Evolutionary conservation across 2,888 invertebrate genomes (phyloP).

Genomic region (Phlogophora meticulosa): DNA sequence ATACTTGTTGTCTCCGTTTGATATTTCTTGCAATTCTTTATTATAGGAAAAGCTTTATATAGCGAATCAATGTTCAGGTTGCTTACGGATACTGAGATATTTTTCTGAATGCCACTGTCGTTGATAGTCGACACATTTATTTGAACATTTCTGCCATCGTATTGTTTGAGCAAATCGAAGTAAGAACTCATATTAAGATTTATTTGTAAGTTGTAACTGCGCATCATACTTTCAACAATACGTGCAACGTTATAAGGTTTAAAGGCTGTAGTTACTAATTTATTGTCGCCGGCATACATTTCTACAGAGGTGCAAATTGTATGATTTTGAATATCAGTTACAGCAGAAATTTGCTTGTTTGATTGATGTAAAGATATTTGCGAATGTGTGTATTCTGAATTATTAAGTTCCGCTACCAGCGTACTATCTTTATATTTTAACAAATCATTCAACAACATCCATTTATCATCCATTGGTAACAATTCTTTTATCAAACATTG

Average conservation of each 20-base stretch:
- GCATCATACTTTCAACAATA: conserved; percentile 52
- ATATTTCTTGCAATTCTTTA: neutral
- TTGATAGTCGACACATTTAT: conserved; percentile 40
- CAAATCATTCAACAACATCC: conserved; percentile 30
- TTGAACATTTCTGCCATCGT: conserved; percentile 34
- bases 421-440: conserved; percentile 13
- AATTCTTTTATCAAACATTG: conserved; percentile 40
- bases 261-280: conserved; percentile 31
- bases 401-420: conserved; percentile 7
- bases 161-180: conserved; percentile 46
- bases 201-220: conserved; percentile 36
- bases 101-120: conserved; percentile 22
- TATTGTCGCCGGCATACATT: conserved; percentile 59
- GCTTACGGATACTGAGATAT: conserved; percentile 25
- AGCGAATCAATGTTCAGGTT: conserved; percentile 42
- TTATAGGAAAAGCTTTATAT: conserved; percentile 28
- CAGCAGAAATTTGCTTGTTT: neutral
- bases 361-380: conserved; percentile 13
- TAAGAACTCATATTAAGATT: conserved; percentile 31
- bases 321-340: conserved; percentile 16
- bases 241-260: conserved; percentile 39
- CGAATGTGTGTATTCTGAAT: conserved; percentile 1
- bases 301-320: conserved; percentile 66
- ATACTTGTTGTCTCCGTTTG: neutral
- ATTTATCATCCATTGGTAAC: conserved; percentile 27